Evolutionary conservation across 2,888 invertebrate genomes (phyloP).

Genomic region (Seira sanloemensis): DNA sequence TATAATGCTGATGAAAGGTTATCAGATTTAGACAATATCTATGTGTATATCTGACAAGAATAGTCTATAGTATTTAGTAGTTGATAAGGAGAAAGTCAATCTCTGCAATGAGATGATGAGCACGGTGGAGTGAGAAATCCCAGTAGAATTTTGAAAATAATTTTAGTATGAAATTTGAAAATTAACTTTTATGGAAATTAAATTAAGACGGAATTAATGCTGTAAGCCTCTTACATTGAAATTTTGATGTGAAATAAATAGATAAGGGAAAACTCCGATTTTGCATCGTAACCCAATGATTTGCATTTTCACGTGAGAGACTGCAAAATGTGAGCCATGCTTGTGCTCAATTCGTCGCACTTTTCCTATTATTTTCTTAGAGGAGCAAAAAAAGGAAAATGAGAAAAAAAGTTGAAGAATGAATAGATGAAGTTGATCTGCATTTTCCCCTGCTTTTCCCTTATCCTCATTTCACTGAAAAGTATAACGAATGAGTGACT

Average conservation of each 20-base stretch:
- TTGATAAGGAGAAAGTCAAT: no score
- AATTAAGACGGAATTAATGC: conserved; percentile 1
- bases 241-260: not conserved
- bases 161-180: not conserved
- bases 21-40: no score
- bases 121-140: not conserved
- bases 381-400: conserved; percentile 5
- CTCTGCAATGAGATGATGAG: no score
- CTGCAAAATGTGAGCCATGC: conserved; percentile 1
- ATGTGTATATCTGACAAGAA: no score
- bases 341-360: not conserved
- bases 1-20: no score
- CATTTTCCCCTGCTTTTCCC: conserved; percentile 22
- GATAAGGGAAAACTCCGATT: not conserved
- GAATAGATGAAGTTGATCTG: conserved; percentile 35
- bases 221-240: conserved; percentile 7
- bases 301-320: not conserved
- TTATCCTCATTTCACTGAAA: not conserved
- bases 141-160: conserved; percentile 3
- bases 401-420: conserved; percentile 17
- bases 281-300: not conserved
- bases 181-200: not conserved
- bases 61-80: not conserved
- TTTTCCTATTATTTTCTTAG: conserved; percentile 2
- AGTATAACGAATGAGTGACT: not conserved